Evolutionary conservation across 2,888 invertebrate genomes (phyloP), one percentile per base, ranked within the genome.

Genomic region (Synergus umbraculus): DNA sequence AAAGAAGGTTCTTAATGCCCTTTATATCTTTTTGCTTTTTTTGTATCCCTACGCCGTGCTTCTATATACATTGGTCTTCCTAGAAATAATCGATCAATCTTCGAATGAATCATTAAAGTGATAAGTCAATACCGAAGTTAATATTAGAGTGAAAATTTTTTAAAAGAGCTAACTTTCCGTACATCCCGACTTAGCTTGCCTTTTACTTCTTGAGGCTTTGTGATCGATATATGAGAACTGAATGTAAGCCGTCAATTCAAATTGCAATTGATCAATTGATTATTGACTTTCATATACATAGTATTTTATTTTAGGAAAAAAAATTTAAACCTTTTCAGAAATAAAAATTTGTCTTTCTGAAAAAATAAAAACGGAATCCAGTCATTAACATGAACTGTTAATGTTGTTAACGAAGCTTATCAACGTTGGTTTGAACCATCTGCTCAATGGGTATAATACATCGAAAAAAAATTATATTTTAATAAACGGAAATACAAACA

Each of bases 51-150:
- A 44, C 18, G 66, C n/a, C 44, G 44, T 66, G 66, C 66, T 66
- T 66, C 44, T 18, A 66, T 43, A 43, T 66, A 44, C 2, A 66
- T 66, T 44, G 66, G 43, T 66, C 43, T 43, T 66, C 44, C 15
- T 43, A 18, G 9, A 5, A 43, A 66, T 43, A 66, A 18, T 66
- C 66, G 66, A 44, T 66, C 22, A 44, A 66, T 12, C 44, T 66
- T 66, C 44, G 66, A 66, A 22, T 66, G 44, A 66, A 66, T 66
- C 44, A 43, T 66, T 44, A 66, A 66, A 22, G 66, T 66, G 66
- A 66, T 66, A 66, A 44, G 66, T 66, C 44, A 66, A 66, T 66
- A 18, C 66, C 66, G 66, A 66, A 66, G 66, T 43, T 66, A 66
- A 44, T 66, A 0, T 66, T 66, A 66, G 44, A 66, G 66, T 66